These are phyloP conservation scores for Campaea margaritaria DNA, from an alignment of 2,888 invertebrate species.

Conservation along the genomic window DNA sequence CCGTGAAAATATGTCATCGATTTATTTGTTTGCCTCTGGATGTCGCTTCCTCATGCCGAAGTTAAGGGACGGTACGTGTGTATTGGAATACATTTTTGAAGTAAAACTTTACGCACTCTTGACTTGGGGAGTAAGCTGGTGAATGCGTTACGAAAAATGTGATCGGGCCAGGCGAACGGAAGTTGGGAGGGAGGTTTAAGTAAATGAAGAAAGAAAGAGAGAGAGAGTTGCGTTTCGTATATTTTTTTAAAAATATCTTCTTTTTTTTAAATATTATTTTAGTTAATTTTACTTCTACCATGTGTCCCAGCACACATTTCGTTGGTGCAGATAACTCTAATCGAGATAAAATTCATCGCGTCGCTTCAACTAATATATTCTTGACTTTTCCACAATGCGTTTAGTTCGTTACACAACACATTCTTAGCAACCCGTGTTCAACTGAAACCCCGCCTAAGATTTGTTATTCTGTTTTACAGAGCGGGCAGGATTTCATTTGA, in stretches of 20 bases:
- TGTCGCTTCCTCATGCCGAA: conserved; percentile 3
- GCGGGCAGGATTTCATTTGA: conserved; percentile 23
- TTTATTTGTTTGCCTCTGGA: conserved; percentile 22
- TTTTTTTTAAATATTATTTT: no score
- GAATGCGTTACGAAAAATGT: no score
- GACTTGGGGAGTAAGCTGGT: no score
- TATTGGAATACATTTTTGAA: neutral
- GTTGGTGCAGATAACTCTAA: conserved; percentile 1
- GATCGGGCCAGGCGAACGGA: no score
- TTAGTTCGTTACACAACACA: conserved; percentile 8
- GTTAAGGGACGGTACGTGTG: neutral
- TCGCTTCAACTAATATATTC: conserved; percentile 16
- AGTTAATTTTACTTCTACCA: no score
- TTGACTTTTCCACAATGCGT: conserved; percentile 11
- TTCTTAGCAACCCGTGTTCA: neutral
- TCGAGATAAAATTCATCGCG: conserved; percentile 2
- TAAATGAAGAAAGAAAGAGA: no score
- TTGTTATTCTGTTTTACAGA: conserved; percentile 20
- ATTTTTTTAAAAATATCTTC: no score
- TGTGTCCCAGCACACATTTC: no score
- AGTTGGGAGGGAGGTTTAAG: no score
- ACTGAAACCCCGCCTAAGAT: conserved; percentile 8
- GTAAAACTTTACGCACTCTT: no score
- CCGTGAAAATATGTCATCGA: conserved; percentile 27
- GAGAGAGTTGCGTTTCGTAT: no score